Conservation (phyloP, 2,888 invertebrate genomes). For the Ceramica pisi region DNA sequence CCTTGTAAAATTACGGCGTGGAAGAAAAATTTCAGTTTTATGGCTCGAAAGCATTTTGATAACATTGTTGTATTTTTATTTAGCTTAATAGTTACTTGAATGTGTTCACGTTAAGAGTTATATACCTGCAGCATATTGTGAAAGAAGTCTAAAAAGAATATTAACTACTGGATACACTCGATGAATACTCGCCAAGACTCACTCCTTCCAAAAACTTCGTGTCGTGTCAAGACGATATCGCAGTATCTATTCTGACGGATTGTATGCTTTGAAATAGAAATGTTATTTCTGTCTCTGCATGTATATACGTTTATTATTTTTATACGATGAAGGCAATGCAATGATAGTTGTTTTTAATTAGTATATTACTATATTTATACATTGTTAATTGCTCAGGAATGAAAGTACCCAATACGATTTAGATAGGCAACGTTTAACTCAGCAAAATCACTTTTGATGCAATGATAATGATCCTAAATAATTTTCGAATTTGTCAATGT, state of each 20-base stretch:
- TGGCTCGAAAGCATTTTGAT: slow-evolving; percentile 37
- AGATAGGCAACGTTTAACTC: not conserved
- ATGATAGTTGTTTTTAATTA: too few species aligned
- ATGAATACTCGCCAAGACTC: slow-evolving; percentile 2
- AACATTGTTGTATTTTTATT: slow-evolving; percentile 35
- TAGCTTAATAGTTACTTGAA: slow-evolving; percentile 1
- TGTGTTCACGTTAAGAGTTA: not conserved
- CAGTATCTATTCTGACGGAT: slow-evolving; percentile 26
- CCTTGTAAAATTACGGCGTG: slow-evolving; percentile 45
- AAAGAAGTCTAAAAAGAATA: not conserved
- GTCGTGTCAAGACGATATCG: slow-evolving; percentile 38
- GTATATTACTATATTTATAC: too few species aligned
- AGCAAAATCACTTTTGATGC: too few species aligned
- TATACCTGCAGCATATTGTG: not conserved
- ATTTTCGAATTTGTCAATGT: too few species aligned
- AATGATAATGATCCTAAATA: too few species aligned
- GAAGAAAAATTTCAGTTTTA: slow-evolving; percentile 27
- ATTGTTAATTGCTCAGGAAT: not conserved
- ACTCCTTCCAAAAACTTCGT: slow-evolving; percentile 11
- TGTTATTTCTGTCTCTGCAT: slow-evolving; percentile 39
- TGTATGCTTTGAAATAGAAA: slow-evolving; percentile 44
- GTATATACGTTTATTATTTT: slow-evolving; percentile 9
- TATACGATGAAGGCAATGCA: too few species aligned
- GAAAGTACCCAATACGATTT: not conserved
- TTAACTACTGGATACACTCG: not conserved